Base-by-base conservation (phyloP, 2,888 invertebrate genomes). In the Baccha elongata region DNA sequence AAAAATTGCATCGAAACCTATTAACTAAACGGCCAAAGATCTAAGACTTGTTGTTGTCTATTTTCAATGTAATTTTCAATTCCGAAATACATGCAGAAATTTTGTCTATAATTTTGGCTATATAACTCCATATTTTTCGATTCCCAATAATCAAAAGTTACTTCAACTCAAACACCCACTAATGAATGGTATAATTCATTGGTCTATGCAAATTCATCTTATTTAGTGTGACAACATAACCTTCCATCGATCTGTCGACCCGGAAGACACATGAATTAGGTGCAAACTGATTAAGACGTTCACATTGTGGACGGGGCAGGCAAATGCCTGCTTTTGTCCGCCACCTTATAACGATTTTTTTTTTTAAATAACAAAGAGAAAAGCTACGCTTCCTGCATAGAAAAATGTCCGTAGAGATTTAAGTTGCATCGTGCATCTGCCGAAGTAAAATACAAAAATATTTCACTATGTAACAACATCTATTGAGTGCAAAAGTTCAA, bases 401-500 rank as follows among this genome's bases (percentile, higher is more conserved):
- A 21, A 2, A 21, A 37, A 21, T 17, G 15, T 7, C 17, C 40
- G 15, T 5, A 21, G 26, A n/a, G 21, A 53, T 50, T 46, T 17
- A n/a, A 32, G 64, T 5, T 50, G 35, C 62, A 55, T 71, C 71
- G 65, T 71, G 32, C 35, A 68, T 60, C 44, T 48, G 42, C 17
- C 46, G 42, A 40, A 62, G 50, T 29, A 55, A 35, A 17, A 55
- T 53, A 58, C 58, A 58, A 58, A n/a, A 55, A 69, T 69, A 76
- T 69, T 69, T 67, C 50, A 44, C 60, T 44, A 44, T 55, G 53
- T 44, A 17, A 50, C 64, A 17, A 50, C 64, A 65, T 68, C 68
- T 62, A 65, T 53, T 46, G 81, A 76, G 81, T 75, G 71, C 81
- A 81, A 81, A 81, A 81, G 81, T 81, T 81, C 81, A 81, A 81